A percentile compares a stretch with the other conserved stretches of the same genome.
phyloP scores from a whole-genome alignment of 2,113 vertebrate genomes.

The Onychostruthus taczanowskii region DNA sequence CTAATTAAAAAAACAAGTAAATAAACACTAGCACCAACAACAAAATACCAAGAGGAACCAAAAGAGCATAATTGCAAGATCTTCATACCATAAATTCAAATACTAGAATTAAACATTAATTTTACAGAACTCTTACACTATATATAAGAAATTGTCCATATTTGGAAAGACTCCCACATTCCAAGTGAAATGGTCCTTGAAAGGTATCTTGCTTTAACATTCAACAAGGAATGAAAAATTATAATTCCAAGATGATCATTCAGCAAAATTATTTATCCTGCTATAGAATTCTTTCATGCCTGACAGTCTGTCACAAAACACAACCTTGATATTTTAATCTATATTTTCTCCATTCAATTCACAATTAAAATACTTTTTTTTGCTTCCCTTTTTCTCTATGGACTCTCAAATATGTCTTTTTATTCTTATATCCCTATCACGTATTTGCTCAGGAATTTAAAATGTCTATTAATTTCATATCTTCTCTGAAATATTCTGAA shows the following conservation, averaged over 20 bases:
- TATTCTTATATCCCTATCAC: background rate
- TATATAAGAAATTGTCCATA: background rate
- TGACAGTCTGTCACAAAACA: background rate
- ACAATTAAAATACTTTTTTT: background rate
- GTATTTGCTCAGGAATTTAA: background rate
- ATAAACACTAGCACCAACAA: background rate
- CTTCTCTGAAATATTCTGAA: background rate
- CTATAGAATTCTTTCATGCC: background rate
- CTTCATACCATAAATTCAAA: background rate
- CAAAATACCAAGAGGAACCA: background rate
- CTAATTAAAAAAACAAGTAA: background rate
- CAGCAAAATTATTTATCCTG: background rate
- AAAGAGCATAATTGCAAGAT: background rate
- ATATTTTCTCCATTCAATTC: background rate
- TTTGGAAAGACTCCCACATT: background rate
- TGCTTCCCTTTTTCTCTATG: background rate
- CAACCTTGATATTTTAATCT: background rate
- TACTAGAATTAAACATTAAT: background rate
- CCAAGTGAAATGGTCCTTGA: background rate
- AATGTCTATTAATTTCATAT: background rate
- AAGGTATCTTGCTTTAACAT: background rate
- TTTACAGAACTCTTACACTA: background rate
- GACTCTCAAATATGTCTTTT: background rate
- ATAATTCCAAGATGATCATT: background rate
- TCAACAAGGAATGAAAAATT: background rate